Evolutionary conservation across 2,888 invertebrate genomes (phyloP), one percentile per base, ranked within the genome.

Genomic region (Trichacis sp.): DNA sequence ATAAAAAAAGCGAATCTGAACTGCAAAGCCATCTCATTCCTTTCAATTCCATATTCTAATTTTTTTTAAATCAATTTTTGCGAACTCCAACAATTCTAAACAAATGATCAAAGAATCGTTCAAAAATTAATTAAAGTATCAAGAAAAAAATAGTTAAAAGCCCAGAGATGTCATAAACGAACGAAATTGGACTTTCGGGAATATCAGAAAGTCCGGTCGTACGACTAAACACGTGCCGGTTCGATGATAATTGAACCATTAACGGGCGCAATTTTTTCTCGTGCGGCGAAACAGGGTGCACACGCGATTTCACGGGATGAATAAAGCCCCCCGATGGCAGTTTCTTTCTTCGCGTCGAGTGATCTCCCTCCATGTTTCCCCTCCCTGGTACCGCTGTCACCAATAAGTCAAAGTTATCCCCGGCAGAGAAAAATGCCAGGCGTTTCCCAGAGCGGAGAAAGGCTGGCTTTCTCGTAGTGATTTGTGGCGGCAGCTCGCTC

Each of bases 351-450:
- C n/a, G 47, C 40, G 24, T 43, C 46, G 50, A 45, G 50, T 20
- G 20, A 29, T 30, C 45, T 29, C 54, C 49, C 46, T 50, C 36
- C 43, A 49, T 46, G 43, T 61, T 15, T 42, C 46, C 46, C 40
- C 18, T 40, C 20, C 3, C 20, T 30, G 47, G 14, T 42, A 40
- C 48, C 69, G 74, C 79, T 80, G 83, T 82, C 81, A 80, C 84
- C 81, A 78, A 82, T 81, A 82, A 82, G 83, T 82, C 83, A 84
- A 84, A 84, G 79, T 84, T 85, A 83, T 83, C 79, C 82, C 76
- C 78, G 79, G 76, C 77, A 74, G 80, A 82, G 84, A 84, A 84
- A 84, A 84, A 85, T 83, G 80, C 83, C 82, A 82, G 83, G 80
- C 82, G 80, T 82, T 83, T 82, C 80, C 81, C 78, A 78, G 80